Evolutionary conservation across 2,888 invertebrate species (phyloP), one percentile per base, ranked within the genome.

Genomic region (Ochropleura leucogaster): DNA sequence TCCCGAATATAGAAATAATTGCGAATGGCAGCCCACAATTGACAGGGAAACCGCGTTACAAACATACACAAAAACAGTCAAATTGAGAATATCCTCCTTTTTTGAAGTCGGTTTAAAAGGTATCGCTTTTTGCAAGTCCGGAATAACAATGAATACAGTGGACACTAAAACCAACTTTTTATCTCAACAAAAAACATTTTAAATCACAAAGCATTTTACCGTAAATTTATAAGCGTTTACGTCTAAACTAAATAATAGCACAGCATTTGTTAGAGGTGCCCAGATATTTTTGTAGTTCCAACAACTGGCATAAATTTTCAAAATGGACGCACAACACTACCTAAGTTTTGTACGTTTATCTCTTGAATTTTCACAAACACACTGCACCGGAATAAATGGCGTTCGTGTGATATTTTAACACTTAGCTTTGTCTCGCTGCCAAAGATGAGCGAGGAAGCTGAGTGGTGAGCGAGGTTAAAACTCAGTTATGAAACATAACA

Each of bases 281-380:
- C 77, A 67, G 63, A 74, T 80, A 85, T 83, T 85, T 80, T 81
- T 85, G 67, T 84, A 74, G 80, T 84, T 77, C 72, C 73, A 63
- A 59, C 55, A 81, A 86, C 82, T 69, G 77, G 68, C 72, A 86
- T 89, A 89, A 87, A 89, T 90, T 84, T 81, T 60, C 83, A 66
- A 83, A 87, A 87, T 86, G 79, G 85, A 85, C 79, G 88, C 82
- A 73, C 67, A 81, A 68, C 84, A 79, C 86, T 81, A 84, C 82
- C 77, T 81, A 80, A 86, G 82, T 77, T 87, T 83, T 55, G 83
- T 77, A 79, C 85, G 77, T 87, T 84, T 83, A 84, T 91, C 87
- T 88, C 83, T 79, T 79, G 84, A 88, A 90, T 87, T 90, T 90
- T 88, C 90, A 87, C 84, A 88, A 89, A 89, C 89, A 89, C 84